A percentile compares a stretch with the other conserved stretches of the same genome.
Evolutionary conservation across 2,888 invertebrate genomes (phyloP).

Genomic region (Anarsia innoxiella): DNA sequence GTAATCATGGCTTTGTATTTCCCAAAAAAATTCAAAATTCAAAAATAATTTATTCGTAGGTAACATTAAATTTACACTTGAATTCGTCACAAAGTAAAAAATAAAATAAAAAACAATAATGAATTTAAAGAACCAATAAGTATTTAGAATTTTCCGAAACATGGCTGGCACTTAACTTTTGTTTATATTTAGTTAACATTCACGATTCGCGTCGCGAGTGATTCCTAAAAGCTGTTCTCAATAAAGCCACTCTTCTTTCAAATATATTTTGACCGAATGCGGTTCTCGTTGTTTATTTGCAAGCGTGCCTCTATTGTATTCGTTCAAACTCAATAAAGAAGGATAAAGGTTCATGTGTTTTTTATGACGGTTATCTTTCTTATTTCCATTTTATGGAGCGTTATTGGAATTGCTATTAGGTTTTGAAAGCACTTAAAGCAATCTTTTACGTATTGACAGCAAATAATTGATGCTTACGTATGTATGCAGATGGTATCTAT

Average conservation of each 20-base stretch:
- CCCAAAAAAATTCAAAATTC: no score
- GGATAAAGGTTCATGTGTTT: constrained; percentile 36
- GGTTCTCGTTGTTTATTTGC: constrained; percentile 10
- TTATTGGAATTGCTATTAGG: constrained; percentile 31
- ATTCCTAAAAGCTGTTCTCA: constrained; percentile 24
- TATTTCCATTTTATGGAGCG: constrained; percentile 34
- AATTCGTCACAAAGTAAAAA: no score
- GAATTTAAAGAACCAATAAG: neutral
- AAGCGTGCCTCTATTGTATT: constrained; percentile 4
- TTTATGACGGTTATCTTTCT: constrained; percentile 39
- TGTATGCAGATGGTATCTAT: no score
- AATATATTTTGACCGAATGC: constrained; percentile 9
- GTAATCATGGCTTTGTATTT: no score
- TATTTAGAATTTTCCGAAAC: no score
- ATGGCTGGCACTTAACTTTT: no score
- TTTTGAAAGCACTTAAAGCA: constrained; percentile 29
- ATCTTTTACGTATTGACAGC: constrained; percentile 18
- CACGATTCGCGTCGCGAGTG: constrained; percentile 20
- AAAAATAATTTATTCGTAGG: no score
- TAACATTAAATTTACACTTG: no score
- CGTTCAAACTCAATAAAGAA: constrained; percentile 24
- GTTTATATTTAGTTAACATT: constrained; percentile 19
- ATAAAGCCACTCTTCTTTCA: constrained; percentile 13
- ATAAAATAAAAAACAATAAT: no score
- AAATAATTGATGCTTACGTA: no score